Conservation (phyloP, 2,797 vertebrate genomes). For the Esox lucius region DNA sequence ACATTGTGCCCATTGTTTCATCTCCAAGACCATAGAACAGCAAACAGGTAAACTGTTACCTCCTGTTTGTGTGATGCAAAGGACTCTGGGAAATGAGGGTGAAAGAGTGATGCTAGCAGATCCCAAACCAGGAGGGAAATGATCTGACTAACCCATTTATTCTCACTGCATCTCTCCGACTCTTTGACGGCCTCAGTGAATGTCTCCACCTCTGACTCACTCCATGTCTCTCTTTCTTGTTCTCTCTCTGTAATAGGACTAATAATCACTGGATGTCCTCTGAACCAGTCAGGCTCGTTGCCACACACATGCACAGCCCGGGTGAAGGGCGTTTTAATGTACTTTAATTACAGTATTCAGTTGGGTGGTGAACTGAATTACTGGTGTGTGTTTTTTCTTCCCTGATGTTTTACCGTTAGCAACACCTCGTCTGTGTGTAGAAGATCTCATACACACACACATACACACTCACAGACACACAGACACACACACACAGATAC, state of each 20-base stretch:
- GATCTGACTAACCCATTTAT: slow-evolving; percentile 3
- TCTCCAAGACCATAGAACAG: too few species aligned
- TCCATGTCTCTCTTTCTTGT: background rate
- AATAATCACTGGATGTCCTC: background rate
- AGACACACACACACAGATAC: background rate
- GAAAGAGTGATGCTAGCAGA: background rate
- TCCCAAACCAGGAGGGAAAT: background rate
- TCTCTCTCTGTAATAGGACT: background rate
- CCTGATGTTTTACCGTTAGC: background rate
- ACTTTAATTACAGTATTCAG: slow-evolving; percentile 57
- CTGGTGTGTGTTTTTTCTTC: slow-evolving; percentile 14
- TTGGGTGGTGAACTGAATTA: slow-evolving; percentile 55
- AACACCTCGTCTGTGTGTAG: background rate
- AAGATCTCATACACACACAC: background rate
- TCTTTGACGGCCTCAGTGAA: too few species aligned
- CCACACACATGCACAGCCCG: slow-evolving; percentile 5
- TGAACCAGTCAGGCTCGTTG: background rate
- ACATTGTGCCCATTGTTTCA: background rate
- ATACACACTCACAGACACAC: background rate
- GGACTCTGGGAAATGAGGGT: background rate
- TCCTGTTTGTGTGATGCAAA: background rate
- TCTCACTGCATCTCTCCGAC: too few species aligned
- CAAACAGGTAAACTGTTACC: background rate
- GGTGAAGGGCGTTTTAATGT: slow-evolving; percentile 53
- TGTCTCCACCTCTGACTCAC: too few species aligned